Conservation (phyloP, 2,888 invertebrate species). For the Acrocyrtus sp. region DNA sequence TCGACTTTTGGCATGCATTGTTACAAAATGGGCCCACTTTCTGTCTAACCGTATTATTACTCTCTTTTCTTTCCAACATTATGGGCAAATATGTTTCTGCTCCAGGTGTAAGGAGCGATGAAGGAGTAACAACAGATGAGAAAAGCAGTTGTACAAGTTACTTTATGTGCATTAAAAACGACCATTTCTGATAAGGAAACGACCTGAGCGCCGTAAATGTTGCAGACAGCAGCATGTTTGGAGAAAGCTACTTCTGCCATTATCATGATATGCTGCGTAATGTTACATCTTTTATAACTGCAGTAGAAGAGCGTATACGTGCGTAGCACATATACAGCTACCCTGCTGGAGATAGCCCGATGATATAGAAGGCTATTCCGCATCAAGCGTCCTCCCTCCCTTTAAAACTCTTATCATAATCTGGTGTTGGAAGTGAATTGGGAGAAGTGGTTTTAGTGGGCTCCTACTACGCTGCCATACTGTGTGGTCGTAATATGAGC, state of each 20-base stretch:
- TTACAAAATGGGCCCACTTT: slow-evolving; percentile 31
- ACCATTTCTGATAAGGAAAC: slow-evolving; percentile 43
- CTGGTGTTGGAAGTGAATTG: slow-evolving; percentile 1
- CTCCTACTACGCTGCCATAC: neutral
- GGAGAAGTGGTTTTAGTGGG: neutral
- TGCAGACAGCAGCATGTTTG: slow-evolving; percentile 48
- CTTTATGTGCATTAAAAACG: slow-evolving; percentile 44
- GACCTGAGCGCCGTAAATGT: slow-evolving; percentile 37
- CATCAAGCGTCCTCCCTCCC: slow-evolving; percentile 1
- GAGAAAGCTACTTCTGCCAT: slow-evolving; percentile 23
- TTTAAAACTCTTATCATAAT: slow-evolving; percentile 25
- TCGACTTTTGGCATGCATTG: slow-evolving; percentile 41
- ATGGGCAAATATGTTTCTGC: slow-evolving; percentile 6
- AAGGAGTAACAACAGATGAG: slow-evolving; percentile 12
- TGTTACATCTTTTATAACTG: slow-evolving; percentile 43
- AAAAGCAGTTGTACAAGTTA: slow-evolving; percentile 15
- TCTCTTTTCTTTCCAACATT: slow-evolving; percentile 8
- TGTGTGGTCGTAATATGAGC: slow-evolving; percentile 19
- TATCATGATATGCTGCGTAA: slow-evolving; percentile 42
- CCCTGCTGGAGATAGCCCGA: neutral
- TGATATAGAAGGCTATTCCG: slow-evolving; percentile 1
- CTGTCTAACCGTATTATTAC: slow-evolving; percentile 8
- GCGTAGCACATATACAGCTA: neutral
- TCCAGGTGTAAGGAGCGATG: slow-evolving; percentile 25
- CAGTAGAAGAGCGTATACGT: slow-evolving; percentile 1